Conservation (phyloP, 1,140 invertebrate species). For the Drosophila persimilis region DNA sequence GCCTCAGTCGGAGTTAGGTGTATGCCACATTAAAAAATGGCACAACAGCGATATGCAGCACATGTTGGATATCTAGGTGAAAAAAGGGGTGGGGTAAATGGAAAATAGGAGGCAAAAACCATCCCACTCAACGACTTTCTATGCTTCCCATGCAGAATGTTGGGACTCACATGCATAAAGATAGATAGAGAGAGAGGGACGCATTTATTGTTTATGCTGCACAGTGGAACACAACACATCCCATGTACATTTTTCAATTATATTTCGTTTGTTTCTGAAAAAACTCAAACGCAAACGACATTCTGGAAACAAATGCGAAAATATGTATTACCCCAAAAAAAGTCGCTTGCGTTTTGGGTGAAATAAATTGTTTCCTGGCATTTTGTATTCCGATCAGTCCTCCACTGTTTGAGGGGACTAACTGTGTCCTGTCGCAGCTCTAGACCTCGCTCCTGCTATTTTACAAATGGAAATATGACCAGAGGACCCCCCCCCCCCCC, state of each 20-base stretch:
- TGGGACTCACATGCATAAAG: conserved; percentile 41
- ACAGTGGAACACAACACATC: conserved; percentile 17
- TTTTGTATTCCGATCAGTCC: conserved; percentile 46
- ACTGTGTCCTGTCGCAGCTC: conserved; percentile 44
- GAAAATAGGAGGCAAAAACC: conserved; percentile 26
- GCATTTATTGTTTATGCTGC: conserved; percentile 59
- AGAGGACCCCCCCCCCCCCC: neutral
- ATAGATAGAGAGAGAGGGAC: neutral
- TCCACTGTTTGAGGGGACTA: conserved; percentile 48
- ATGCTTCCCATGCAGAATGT: conserved; percentile 42
- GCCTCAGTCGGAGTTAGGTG: too few relatives aligned
- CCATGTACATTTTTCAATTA: too few relatives aligned
- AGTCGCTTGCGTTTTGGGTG: conserved; percentile 37
- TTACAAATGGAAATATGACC: conserved; percentile 57
- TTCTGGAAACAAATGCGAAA: conserved; percentile 11
- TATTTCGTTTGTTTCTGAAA: neutral
- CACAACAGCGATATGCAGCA: conserved; percentile 36
- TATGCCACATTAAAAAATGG: conserved; percentile 1
- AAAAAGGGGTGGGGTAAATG: neutral
- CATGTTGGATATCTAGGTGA: conserved; percentile 56
- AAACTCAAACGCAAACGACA: conserved; percentile 24
- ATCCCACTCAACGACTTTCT: conserved; percentile 56
- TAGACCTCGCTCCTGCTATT: conserved; percentile 37
- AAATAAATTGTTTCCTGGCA: conserved; percentile 36
- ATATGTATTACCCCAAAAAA: conserved; percentile 14